Conservation (phyloP, 2,797 vertebrate genomes). For the Anomalospiza imberbis region DNA sequence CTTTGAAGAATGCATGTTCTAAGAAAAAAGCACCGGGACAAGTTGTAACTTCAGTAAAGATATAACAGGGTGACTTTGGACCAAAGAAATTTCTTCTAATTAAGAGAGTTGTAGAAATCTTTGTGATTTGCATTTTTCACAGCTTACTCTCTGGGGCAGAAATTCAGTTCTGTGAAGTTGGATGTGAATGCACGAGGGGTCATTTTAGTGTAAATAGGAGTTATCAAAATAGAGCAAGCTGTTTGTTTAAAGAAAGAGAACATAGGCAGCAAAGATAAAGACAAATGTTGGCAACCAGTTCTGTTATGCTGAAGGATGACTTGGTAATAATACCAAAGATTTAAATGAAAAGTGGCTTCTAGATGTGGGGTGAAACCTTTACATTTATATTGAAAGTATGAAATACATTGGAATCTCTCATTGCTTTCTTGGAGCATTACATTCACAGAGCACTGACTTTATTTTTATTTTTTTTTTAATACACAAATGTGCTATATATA, state of each 20-base stretch:
- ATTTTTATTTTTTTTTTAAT: not conserved
- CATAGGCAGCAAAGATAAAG: not conserved
- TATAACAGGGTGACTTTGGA: not conserved
- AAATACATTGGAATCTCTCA: not conserved
- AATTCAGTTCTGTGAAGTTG: constrained; percentile 9
- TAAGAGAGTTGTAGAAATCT: not conserved
- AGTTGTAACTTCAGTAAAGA: not conserved
- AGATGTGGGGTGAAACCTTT: not conserved
- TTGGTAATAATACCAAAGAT: not conserved
- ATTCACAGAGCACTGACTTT: not conserved
- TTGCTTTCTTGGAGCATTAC: not conserved
- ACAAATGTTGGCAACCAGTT: not conserved
- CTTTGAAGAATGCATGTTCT: not conserved
- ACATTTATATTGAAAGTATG: not conserved
- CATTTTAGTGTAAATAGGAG: constrained; percentile 22
- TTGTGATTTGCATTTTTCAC: not conserved
- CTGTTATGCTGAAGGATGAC: not conserved
- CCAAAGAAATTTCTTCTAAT: not conserved
- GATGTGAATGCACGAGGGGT: constrained; percentile 14
- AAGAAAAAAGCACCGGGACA: not conserved
- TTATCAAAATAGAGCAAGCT: constrained; percentile 29
- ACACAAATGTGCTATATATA: not conserved
- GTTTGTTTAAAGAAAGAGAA: constrained; percentile 41
- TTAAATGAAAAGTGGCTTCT: not conserved
- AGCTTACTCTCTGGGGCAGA: not conserved